Conservation (phyloP, 2,113 vertebrate genomes). For the Melanerpes aurifrons region DNA sequence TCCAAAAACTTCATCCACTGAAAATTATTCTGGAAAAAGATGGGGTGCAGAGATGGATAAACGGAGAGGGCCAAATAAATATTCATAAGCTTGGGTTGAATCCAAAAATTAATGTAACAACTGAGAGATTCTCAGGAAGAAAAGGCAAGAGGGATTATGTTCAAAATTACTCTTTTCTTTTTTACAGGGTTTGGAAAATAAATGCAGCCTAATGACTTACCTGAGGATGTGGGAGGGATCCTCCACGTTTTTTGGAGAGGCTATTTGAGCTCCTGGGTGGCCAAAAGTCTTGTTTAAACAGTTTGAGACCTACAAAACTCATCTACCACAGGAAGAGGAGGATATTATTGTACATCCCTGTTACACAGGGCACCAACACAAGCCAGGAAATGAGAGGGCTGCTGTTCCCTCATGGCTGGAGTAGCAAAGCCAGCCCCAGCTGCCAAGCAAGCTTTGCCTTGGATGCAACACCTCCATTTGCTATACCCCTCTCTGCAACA, state of each 20-base stretch:
- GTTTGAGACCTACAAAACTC: background rate
- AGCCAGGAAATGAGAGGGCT: background rate
- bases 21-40: background rate
- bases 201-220: background rate
- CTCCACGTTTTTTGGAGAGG: background rate
- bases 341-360: background rate
- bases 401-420: background rate
- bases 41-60: background rate
- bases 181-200: background rate
- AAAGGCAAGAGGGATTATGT: background rate
- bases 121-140: background rate
- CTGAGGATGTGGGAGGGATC: background rate
- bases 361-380: background rate
- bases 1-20: background rate
- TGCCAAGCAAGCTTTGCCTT: background rate
- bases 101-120: conserved; percentile 2
- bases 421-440: background rate
- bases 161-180: background rate
- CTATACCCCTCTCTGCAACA: background rate
- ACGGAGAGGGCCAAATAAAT: background rate
- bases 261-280: background rate
- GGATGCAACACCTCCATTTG: background rate
- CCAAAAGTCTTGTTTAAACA: background rate
- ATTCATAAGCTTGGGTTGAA: background rate
- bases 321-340: background rate